These are phyloP conservation scores for Tridacna gigas DNA, from an alignment of 2,888 invertebrate species.

Conservation along the genomic window DNA sequence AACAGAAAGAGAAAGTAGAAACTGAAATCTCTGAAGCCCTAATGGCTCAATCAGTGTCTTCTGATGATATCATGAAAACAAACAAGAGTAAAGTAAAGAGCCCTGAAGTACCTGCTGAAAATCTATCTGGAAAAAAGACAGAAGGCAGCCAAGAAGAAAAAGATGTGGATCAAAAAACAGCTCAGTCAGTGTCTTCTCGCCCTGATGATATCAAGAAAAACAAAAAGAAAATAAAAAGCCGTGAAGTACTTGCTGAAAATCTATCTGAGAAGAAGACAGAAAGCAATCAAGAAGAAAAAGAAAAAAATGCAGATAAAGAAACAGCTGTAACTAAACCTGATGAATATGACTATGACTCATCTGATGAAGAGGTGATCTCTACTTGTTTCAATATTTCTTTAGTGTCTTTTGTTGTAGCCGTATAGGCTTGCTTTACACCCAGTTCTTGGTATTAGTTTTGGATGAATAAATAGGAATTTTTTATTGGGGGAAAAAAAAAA, in stretches of 20 bases:
- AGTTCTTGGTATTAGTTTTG: too few species aligned
- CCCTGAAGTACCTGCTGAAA: neutral
- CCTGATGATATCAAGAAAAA: slow-evolving; percentile 4
- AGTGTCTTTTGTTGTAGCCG: neutral
- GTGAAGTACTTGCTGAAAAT: neutral
- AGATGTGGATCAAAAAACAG: slow-evolving; percentile 26
- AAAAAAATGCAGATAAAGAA: slow-evolving; percentile 33
- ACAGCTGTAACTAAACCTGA: slow-evolving; percentile 34
- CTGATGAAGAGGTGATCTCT: slow-evolving; percentile 92
- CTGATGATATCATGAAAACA: slow-evolving; percentile 2
- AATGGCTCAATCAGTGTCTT: slow-evolving; percentile 8
- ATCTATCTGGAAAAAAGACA: slow-evolving; percentile 8
- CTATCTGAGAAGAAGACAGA: slow-evolving; percentile 13
- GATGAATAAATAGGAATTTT: too few species aligned
- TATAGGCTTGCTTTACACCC: too few species aligned
- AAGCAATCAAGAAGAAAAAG: slow-evolving; percentile 26
- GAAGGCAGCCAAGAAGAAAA: slow-evolving; percentile 25
- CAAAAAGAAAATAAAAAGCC: slow-evolving; percentile 27
- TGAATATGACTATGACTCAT: slow-evolving; percentile 88
- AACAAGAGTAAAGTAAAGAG: slow-evolving; percentile 26
- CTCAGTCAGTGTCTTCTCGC: neutral
- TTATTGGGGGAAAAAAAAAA: too few species aligned
- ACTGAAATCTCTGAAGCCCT: slow-evolving; percentile 19
- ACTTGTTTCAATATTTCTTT: neutral
- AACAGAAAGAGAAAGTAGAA: slow-evolving; percentile 37